Evolutionary conservation across 2,888 invertebrate genomes (phyloP), one percentile per base, ranked within the genome.

Genomic region (Acleris laterana): DNA sequence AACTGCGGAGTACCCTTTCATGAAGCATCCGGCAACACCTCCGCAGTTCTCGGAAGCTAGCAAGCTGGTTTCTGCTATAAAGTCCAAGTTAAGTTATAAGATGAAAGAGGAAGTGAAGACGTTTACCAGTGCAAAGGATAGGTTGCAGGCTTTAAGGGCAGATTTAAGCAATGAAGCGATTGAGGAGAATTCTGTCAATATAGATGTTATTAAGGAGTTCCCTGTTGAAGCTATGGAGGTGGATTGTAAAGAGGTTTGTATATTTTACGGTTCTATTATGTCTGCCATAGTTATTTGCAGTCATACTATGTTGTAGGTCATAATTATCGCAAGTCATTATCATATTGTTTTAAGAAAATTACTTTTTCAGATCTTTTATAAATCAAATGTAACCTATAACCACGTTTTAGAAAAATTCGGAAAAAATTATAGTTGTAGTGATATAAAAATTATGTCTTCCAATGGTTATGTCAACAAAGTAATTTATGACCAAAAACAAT

Each of bases 1-100:
- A 70, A 87, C 80, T n/a, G 81, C 87, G 0, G 92, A 91, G 56
- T 91, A 91, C 70, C 87, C 90, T 0, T 87, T 84, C 51, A 86
- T 86, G 73, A 91, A 90, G 70, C 91, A 91, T 72, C 92, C 92
- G 0, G 81, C 86, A 0, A 93, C 92, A 0, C 93, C 93, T 0
- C 93, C 93, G 11, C 93, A 93, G 75, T 93, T 92, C 73, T 90
- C 88, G 0, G 88, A 91, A 77, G 93, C 93, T 1, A 91, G 83
- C 66, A 89, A 92, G 74, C 77, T 93, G 28, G 82, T 93, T 28
- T 89, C 90, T 0, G 90, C 91, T 2, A 92, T 93, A 3, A 93
- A 93, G 74, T 90, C 91, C 0, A 92, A 89, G 63, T 70, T 93
- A 44, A 81, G 82, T 2, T 85, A 85, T 57, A 89, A 86, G 75